Base-by-base conservation (phyloP, 1,140 invertebrate genomes). In the Oscheius sp. region DNA sequence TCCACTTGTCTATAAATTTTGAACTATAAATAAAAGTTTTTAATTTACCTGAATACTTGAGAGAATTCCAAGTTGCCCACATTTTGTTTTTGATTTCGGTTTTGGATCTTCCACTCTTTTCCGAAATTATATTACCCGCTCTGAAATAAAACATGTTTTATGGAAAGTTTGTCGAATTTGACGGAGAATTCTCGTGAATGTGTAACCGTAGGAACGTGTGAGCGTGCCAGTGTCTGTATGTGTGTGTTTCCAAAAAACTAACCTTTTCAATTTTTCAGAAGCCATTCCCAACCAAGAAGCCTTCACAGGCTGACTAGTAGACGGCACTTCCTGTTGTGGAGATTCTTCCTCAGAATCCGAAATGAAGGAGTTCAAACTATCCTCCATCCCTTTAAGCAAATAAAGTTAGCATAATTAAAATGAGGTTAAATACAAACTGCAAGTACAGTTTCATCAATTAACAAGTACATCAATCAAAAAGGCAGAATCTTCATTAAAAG, bases 11-110 rank as follows among this genome's bases (percentile, higher is more conserved):
- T 55, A 23, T 13, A 55, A 23, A 23, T 7, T 55, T 4, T 23
- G 15, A 4, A 13, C 4, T 55, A 23, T 7, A 7, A 7, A 23
- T 7, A 7, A 23, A 23, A 4, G 49, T 23, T n/a, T n/a, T n/a
- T n/a, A n/a, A n/a, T n/a, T 55, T 4, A 55, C 49, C 49, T 23
- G 49, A 55, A 55, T 55, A 55, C 23, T 55, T 55, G 7, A 55
- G 23, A 15, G 49, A 7, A 23, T 55, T 55, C 49, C 49, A 55
- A 7, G 49, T 55, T 7, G 15, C 23, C 49, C 7, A 55, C 49
- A 7, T 13, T 23, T 55, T 55, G 7, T 55, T 55, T 23, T 55
- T 55, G 15, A 55, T 7, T 26, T 55, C 49, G 23, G 23, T 23
- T 55, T 26, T 7, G 23, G 49, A 55, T 26, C 28, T 55, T 7